Evolutionary conservation across 2,888 invertebrate genomes (phyloP), one percentile per base, ranked within the genome.

Genomic region (Eupelmus urozonus): DNA sequence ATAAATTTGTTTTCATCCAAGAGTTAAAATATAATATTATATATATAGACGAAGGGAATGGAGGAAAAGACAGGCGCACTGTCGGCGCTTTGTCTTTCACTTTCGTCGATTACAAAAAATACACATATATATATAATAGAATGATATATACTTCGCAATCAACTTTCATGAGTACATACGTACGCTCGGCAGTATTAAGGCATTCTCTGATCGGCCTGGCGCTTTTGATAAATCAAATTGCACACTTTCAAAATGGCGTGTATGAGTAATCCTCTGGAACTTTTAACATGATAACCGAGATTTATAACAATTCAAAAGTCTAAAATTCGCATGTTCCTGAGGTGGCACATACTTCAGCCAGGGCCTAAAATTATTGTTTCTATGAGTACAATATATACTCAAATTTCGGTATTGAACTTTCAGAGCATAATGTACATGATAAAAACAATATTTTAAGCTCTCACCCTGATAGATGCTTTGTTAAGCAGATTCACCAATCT

Each of bases 151-250:
- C 42, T 45, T 71, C 66, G 66, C 42, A 66, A n/a, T n/a, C 34
- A 70, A 55, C 66, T 59, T 53, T 76, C 53, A 27, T n/a, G n/a
- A n/a, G n/a, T 53, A 63, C 65, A 40, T 57, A 29, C 20, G 59
- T 42, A 67, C 25, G 55, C 51, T 63, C 78, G 73, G 78, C 63
- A 78, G 78, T 74, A 78, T 74, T 73, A 57, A 78, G 62, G 59
- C 53, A 51, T 59, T 59, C 51, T 73, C 49, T 27, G 57, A 49
- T 69, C 34, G 18, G 20, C 45, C 25, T 34, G 67, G 66, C 20
- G 29, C 67, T 40, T 71, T 63, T 7, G 59, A 62, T 67, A n/a
- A n/a, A n/a, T n/a, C n/a, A 71, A 34, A 72, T 78, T 78, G 77
- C 72, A 77, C 72, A 67, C 72, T 60, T 27, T 11, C n/a, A 62